These are phyloP conservation scores for Mastigias papua DNA, from an alignment of 30 jellyfish, hydroid and myxozoan genomes.

Conservation along the genomic window DNA sequence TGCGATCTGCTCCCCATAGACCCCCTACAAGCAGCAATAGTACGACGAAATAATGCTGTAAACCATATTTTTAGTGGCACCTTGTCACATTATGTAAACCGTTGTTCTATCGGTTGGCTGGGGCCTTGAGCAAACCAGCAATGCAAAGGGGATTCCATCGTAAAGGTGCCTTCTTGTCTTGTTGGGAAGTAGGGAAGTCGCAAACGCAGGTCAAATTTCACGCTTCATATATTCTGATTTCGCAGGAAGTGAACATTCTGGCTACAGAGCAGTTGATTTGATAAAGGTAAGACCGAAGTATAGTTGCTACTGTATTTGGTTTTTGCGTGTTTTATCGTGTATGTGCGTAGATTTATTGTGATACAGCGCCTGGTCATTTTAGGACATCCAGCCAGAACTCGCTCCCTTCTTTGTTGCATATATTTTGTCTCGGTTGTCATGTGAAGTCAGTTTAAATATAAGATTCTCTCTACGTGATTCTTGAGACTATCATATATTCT, in stretches of 20 bases:
- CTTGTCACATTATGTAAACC: not conserved
- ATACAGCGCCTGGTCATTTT: no score
- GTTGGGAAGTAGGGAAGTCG: slow-evolving; percentile 43
- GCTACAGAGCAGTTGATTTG: slow-evolving; percentile 95
- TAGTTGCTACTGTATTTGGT: not conserved
- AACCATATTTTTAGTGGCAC: not conserved
- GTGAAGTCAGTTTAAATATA: no score
- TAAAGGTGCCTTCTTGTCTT: slow-evolving; percentile 44
- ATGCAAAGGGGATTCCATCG: slow-evolving; percentile 70
- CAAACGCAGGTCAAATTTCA: slow-evolving; percentile 80
- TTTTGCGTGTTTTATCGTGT: no score
- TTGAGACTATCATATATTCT: no score
- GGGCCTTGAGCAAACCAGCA: slow-evolving; percentile 21
- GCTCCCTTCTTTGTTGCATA: no score
- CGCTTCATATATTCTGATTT: slow-evolving; percentile 71
- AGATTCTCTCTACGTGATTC: no score
- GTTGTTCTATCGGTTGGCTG: slow-evolving; percentile 1
- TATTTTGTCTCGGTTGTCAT: no score
- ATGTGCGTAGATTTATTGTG: no score
- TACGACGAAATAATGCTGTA: not conserved
- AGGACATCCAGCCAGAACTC: no score
- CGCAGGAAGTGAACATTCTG: slow-evolving; percentile 91
- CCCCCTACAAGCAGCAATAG: not conserved
- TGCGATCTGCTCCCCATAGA: not conserved
- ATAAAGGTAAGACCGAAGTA: slow-evolving; percentile 72